Conservation (phyloP, 2,888 invertebrate genomes). For the Mystacides longicornis region DNA sequence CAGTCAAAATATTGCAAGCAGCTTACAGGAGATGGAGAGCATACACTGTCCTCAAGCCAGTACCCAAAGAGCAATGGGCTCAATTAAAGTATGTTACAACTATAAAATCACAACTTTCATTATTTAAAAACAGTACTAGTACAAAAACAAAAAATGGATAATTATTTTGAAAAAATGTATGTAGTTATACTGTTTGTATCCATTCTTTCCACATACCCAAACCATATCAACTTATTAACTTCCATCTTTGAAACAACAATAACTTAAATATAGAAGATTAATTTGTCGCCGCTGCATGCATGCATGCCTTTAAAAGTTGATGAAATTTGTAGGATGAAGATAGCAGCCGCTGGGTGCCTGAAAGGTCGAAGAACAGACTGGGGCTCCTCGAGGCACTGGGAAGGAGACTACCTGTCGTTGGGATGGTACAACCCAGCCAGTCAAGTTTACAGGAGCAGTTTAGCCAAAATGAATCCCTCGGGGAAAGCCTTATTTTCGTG, state of each 20-base stretch:
- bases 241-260: too few species aligned
- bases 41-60: conserved; percentile 71
- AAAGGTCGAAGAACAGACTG: conserved; percentile 34
- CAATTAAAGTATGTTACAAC: conserved; percentile 50
- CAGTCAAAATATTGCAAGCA: conserved; percentile 53
- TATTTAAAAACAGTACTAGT: too few species aligned
- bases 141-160: too few species aligned
- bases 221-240: too few species aligned
- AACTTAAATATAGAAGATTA: too few species aligned
- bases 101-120: too few species aligned
- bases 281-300: too few species aligned
- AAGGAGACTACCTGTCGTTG: conserved; percentile 41
- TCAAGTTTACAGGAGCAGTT: conserved; percentile 31
- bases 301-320: too few species aligned
- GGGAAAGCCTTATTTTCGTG: conserved; percentile 53
- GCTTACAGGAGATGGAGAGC: conserved; percentile 80
- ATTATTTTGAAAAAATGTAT: too few species aligned
- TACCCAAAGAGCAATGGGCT: conserved; percentile 81
- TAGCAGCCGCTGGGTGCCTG: conserved; percentile 40
- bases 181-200: too few species aligned
- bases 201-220: too few species aligned
- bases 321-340: conserved; percentile 39
- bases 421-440: conserved; percentile 34
- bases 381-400: conserved; percentile 39
- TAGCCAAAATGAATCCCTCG: conserved; percentile 37